Evolutionary conservation across 2,113 vertebrate genomes (phyloP).

Genomic region (Monopterus albus): DNA sequence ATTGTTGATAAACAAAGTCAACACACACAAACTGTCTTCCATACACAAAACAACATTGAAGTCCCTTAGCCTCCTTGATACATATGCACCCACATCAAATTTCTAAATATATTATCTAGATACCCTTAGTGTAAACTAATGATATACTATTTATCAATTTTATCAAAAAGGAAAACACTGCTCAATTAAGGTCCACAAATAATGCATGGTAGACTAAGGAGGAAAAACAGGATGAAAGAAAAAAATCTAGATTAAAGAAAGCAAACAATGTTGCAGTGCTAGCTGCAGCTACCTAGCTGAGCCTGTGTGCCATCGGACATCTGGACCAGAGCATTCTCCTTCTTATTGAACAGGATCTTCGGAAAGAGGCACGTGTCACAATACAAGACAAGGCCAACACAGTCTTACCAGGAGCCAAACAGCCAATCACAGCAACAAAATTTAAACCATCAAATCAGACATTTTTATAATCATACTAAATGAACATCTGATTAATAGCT

Average conservation of each 20-base stretch:
- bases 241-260: slow-evolving; percentile 8
- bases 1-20: not conserved
- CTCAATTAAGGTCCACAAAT: slow-evolving; percentile 7
- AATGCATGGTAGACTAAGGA: slow-evolving; percentile 2
- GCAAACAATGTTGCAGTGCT: not conserved
- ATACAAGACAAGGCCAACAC: slow-evolving; percentile 5
- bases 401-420: slow-evolving; percentile 40
- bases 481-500: slow-evolving; percentile 24
- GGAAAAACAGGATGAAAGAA: slow-evolving; percentile 13
- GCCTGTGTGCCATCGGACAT: slow-evolving; percentile 97
- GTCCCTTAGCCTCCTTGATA: too few species aligned
- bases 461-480: slow-evolving; percentile 13
- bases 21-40: not conserved
- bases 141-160: too few species aligned
- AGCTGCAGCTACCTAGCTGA: slow-evolving; percentile 88
- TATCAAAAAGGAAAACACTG: too few species aligned
- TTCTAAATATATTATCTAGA: not conserved
- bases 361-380: slow-evolving; percentile 48
- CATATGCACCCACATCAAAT: not conserved
- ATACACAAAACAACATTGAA: too few species aligned
- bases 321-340: slow-evolving; percentile 95
- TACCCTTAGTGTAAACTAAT: too few species aligned
- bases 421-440: slow-evolving; percentile 77
- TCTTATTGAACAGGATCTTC: slow-evolving; percentile 99
- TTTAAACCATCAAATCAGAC: slow-evolving; percentile 41